Evolutionary conservation across 2,888 invertebrate species (phyloP).

Genomic region (Aleiodes leptofemur): DNA sequence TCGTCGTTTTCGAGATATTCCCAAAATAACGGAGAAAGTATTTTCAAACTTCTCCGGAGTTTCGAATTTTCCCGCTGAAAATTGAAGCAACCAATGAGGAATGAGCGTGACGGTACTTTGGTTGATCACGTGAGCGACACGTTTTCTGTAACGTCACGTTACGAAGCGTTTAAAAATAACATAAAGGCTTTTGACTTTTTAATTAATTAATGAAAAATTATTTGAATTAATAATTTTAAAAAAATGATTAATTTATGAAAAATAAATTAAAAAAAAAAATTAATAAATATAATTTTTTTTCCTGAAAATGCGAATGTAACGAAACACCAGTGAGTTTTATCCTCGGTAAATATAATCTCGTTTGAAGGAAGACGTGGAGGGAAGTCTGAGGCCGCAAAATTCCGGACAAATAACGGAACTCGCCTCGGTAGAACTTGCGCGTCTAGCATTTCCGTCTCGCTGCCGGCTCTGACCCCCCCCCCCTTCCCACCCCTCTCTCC

Average conservation of each 20-base stretch:
- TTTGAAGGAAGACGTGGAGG: slow-evolving; percentile 19
- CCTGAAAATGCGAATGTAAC: neutral
- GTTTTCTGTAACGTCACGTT: too few relatives aligned
- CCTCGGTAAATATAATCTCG: neutral
- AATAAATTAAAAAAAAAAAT: neutral
- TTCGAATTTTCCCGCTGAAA: too few relatives aligned
- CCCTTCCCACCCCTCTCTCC: neutral
- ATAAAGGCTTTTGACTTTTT: too few relatives aligned
- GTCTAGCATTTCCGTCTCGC: slow-evolving; percentile 54
- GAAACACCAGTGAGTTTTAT: slow-evolving; percentile 14
- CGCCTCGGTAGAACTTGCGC: slow-evolving; percentile 41
- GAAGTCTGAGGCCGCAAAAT: slow-evolving; percentile 55
- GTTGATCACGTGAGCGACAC: too few relatives aligned
- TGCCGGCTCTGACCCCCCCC: slow-evolving; percentile 9
- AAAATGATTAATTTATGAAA: neutral
- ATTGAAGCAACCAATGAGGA: too few relatives aligned
- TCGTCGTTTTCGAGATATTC: too few relatives aligned
- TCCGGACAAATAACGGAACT: slow-evolving; percentile 60
- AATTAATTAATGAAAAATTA: too few relatives aligned
- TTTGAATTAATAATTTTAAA: too few relatives aligned
- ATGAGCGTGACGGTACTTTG: too few relatives aligned
- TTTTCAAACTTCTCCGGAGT: too few relatives aligned
- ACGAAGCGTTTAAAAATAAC: too few relatives aligned
- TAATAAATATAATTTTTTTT: neutral
- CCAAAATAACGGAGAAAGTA: too few relatives aligned